Percentiles rank a stretch among this genome's conserved stretches.
phyloP scores from a whole-genome alignment of 2,113 vertebrate species.

The Prunella fulvescens region DNA sequence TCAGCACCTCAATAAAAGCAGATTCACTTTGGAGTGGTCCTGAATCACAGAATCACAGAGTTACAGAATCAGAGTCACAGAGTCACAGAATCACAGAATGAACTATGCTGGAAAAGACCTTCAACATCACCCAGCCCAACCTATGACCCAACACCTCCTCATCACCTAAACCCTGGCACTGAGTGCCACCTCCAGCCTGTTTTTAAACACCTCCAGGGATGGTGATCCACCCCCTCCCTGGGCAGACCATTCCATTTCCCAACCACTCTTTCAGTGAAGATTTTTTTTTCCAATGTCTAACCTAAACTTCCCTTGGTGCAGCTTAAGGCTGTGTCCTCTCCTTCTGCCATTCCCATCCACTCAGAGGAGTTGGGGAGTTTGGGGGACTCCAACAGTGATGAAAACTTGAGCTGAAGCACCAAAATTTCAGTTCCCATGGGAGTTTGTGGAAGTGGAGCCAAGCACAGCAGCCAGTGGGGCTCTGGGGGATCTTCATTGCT shows the following conservation, averaged over 20 bases:
- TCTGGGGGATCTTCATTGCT: neutral
- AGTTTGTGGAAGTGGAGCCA: neutral
- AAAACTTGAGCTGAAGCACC: neutral
- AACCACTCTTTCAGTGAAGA: neutral
- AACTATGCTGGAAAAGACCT: neutral
- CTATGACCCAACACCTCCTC: neutral
- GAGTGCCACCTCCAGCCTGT: neutral
- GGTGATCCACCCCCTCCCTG: neutral
- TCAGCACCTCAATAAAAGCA: neutral
- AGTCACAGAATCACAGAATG: neutral
- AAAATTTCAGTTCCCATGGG: neutral
- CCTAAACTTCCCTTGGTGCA: neutral
- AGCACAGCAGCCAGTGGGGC: neutral
- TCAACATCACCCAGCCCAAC: neutral
- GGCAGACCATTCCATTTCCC: neutral
- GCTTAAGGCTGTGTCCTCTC: neutral
- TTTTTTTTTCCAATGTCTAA: neutral
- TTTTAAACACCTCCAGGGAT: neutral
- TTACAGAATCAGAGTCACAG: neutral
- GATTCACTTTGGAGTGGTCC: neutral
- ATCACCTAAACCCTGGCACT: neutral
- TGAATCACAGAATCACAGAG: neutral
- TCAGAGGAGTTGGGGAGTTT: rapidly evolving
- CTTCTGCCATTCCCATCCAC: too few relatives aligned
- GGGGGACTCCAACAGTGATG: neutral